phyloP scores from a whole-genome alignment of 2,797 vertebrate species.

The Spinus olivaceus region DNA sequence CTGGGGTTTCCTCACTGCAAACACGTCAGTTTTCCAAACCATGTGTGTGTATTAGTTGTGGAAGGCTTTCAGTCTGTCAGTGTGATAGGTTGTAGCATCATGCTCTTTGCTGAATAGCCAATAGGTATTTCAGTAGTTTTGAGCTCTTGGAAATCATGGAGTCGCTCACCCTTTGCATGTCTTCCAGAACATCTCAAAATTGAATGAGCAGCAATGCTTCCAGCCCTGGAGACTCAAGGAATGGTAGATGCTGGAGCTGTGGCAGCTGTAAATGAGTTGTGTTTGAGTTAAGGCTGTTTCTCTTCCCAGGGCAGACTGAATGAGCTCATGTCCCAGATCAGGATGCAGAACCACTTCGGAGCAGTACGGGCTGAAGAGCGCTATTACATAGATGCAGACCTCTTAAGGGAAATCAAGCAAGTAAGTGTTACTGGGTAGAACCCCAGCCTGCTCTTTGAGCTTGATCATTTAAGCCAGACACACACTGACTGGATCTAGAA shows the following conservation, averaged over 20 bases:
- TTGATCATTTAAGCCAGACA: not conserved
- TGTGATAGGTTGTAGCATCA: not conserved
- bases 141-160: not conserved
- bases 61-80: not conserved
- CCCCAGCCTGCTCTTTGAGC: not conserved
- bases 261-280: not conserved
- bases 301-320: conserved; percentile 90
- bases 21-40: not conserved
- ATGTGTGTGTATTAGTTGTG: rapidly evolving
- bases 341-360: conserved; percentile 98
- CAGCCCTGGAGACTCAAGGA: not conserved
- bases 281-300: not conserved
- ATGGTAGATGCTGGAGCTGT: not conserved
- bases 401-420: conserved; percentile 94
- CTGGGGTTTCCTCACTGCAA: not conserved
- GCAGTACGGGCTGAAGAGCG: conserved; percentile 91
- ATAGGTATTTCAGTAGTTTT: not conserved
- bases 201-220: rapidly evolving
- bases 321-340: conserved; percentile 97
- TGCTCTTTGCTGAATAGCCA: not conserved
- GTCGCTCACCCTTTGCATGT: not conserved
- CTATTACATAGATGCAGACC: conserved; percentile 90
- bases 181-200: not conserved
- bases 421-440: conserved; percentile 60
- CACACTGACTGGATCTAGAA: rapidly evolving